A percentile compares a stretch with the other conserved stretches of the same genome.
Evolutionary conservation across 23 tunicate species (phyloP).

Genomic region (Styela clava): DNA sequence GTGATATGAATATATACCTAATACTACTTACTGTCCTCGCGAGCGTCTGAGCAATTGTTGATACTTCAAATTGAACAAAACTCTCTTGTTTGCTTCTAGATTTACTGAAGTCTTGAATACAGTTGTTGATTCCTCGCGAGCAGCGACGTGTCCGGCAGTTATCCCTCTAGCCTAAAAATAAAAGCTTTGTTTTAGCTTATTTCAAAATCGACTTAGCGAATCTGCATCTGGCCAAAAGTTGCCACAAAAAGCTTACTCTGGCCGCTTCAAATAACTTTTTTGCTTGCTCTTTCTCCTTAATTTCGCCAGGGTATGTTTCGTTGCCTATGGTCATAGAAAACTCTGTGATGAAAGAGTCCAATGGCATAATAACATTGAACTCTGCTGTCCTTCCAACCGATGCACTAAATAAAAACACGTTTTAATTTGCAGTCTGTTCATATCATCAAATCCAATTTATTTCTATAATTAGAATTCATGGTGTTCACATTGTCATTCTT

Average conservation of each 20-base stretch:
- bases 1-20: neutral
- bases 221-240: no score
- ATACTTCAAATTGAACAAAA: conserved; percentile 32
- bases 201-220: no score
- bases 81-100: conserved; percentile 38
- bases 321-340: conserved; percentile 43
- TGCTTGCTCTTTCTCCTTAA: conserved; percentile 36
- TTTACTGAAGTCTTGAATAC: conserved; percentile 43
- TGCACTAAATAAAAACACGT: conserved; percentile 22
- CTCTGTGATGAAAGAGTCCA: conserved; percentile 33
- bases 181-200: neutral
- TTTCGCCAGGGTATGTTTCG: conserved; percentile 27
- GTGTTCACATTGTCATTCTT: no score
- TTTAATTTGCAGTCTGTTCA: neutral
- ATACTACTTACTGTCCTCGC: conserved; percentile 23
- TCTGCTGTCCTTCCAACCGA: conserved; percentile 40
- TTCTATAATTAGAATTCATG: no score
- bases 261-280: conserved; percentile 22
- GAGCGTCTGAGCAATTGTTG: conserved; percentile 27
- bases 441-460: no score
- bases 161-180: conserved; percentile 23
- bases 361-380: conserved; percentile 31
- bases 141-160: conserved; percentile 50
- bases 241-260: no score
- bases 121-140: conserved; percentile 33